Conservation (phyloP, 2,797 vertebrate genomes). For the Dicrostonyx torquatus region DNA sequence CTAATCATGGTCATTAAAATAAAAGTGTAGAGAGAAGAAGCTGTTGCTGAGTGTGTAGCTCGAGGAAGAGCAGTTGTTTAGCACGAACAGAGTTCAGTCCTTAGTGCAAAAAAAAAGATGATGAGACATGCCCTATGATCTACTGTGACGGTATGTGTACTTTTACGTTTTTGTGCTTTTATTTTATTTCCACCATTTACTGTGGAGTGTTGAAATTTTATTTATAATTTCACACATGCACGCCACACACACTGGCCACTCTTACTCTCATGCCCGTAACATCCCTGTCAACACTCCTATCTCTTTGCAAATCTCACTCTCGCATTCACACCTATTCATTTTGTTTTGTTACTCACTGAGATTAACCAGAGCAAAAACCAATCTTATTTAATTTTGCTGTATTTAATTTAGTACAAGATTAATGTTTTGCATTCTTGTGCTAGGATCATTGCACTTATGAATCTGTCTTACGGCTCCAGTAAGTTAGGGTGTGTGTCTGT, state of each 20-base stretch:
- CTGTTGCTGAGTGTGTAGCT: not conserved
- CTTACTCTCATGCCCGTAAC: not conserved
- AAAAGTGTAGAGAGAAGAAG: not conserved
- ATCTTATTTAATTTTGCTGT: not conserved
- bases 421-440: not conserved
- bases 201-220: not conserved
- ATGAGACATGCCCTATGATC: not conserved
- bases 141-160: too few species aligned
- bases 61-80: not conserved
- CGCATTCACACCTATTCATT: not conserved
- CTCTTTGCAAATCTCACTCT: not conserved
- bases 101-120: not conserved
- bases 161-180: not conserved
- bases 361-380: not conserved
- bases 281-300: too few species aligned
- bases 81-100: not conserved
- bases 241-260: not conserved
- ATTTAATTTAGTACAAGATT: not conserved
- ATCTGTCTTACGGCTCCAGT: not conserved
- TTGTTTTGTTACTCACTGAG: not conserved
- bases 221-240: not conserved
- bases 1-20: not conserved
- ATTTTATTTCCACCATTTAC: too few species aligned
- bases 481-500: not conserved
- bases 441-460: not conserved